Evolutionary conservation across 2,888 invertebrate genomes (phyloP).

Genomic region (Apodemia mormo): DNA sequence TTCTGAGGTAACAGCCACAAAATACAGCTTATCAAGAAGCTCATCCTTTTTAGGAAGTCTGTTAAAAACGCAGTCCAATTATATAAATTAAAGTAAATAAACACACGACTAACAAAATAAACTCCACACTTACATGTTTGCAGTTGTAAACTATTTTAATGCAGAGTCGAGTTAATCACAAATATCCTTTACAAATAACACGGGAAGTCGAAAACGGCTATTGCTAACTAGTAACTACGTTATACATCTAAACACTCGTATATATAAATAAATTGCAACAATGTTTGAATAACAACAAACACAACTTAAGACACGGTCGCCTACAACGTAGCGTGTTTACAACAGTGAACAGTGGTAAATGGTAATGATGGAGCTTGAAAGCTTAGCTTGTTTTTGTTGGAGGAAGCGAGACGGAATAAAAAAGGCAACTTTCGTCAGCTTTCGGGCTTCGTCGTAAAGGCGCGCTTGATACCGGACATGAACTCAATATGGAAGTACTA

Average conservation of each 20-base stretch:
- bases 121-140: conserved; percentile 9
- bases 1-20: no score
- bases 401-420: conserved; percentile 62
- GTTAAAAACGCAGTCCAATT: no score
- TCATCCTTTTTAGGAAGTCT: no score
- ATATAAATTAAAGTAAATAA: no score
- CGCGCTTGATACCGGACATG: conserved; percentile 49
- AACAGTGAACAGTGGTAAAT: conserved; percentile 39
- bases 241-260: conserved; percentile 46
- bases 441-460: conserved; percentile 61
- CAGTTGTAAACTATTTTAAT: background rate
- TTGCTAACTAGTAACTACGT: conserved; percentile 23
- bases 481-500: conserved; percentile 46
- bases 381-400: conserved; percentile 63
- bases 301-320: conserved; percentile 49
- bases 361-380: conserved; percentile 51
- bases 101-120: background rate
- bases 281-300: conserved; percentile 44
- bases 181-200: conserved; percentile 14
- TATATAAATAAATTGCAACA: conserved; percentile 64
- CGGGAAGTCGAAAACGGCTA: conserved; percentile 16
- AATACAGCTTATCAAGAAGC: no score
- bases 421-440: conserved; percentile 63
- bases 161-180: background rate
- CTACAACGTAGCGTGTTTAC: conserved; percentile 44